These are phyloP conservation scores for Gari tellinella DNA, from an alignment of 2,888 invertebrate genomes.

Conservation along the genomic window DNA sequence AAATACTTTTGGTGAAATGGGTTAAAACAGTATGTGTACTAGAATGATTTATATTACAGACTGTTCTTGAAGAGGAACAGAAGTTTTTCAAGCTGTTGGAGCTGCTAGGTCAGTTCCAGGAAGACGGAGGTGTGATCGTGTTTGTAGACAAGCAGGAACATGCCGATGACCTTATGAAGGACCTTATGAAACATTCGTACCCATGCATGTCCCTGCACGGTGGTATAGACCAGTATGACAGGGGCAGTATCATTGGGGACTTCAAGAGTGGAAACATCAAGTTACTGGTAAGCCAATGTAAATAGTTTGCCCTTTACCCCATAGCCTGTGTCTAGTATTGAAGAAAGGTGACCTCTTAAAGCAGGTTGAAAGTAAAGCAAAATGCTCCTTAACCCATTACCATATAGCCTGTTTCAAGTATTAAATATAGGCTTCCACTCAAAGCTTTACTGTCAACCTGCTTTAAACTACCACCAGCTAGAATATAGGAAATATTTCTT, in stretches of 20 bases:
- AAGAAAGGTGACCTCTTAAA: no score
- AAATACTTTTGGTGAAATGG: no score
- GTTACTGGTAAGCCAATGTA: conserved; percentile 89
- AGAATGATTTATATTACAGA: conserved; percentile 75
- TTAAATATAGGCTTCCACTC: no score
- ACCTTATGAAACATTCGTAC: conserved; percentile 98
- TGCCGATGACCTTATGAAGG: conserved; percentile 93
- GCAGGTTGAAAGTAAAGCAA: no score
- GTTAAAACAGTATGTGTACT: no score
- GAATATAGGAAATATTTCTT: no score
- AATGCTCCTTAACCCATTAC: no score
- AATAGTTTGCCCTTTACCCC: no score
- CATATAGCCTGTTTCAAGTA: no score
- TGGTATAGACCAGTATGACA: conserved; percentile 99
- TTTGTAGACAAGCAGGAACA: conserved; percentile 99
- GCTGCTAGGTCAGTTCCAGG: conserved; percentile 96
- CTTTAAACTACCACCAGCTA: no score
- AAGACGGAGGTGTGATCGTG: conserved; percentile 96
- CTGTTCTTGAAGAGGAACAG: conserved; percentile 96
- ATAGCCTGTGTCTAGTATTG: no score
- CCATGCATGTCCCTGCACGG: conserved; percentile 99
- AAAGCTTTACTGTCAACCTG: no score
- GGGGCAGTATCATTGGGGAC: conserved; percentile 98
- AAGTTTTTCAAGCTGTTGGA: conserved; percentile 99
- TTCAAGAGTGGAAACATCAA: conserved; percentile 97